A percentile compares a stretch with the other conserved stretches of the same genome.
phyloP scores from a whole-genome alignment of 2,888 invertebrate species.

The Ceratothoa steindachneri region DNA sequence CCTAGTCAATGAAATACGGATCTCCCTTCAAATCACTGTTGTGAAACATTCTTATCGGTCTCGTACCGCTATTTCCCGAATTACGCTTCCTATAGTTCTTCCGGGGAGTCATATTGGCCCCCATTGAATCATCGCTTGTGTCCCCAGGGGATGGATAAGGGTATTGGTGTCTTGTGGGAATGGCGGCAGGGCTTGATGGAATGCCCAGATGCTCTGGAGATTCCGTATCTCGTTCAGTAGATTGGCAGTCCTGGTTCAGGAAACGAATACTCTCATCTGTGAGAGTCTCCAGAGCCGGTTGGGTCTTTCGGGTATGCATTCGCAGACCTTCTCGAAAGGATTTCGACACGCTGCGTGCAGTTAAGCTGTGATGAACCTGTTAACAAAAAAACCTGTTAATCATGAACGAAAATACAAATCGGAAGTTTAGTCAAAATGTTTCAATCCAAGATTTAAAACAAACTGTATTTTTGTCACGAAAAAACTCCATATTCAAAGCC shows the following conservation, averaged over 20 bases:
- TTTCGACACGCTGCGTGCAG: slow-evolving; percentile 71
- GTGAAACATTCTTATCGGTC: not conserved
- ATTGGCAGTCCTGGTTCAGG: not conserved
- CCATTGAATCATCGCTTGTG: slow-evolving; percentile 21
- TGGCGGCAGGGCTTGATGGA: slow-evolving; percentile 34
- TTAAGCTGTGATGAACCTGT: slow-evolving; percentile 70
- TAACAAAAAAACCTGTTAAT: too few species aligned
- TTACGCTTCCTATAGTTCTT: not conserved
- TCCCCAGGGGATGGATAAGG: not conserved
- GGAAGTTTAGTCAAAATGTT: not conserved
- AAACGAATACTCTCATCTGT: not conserved
- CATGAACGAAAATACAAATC: not conserved
- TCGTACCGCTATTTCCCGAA: not conserved
- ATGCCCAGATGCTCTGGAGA: slow-evolving; percentile 46
- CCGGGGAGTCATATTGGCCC: not conserved
- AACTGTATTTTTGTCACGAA: not conserved
- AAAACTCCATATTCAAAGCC: too few species aligned
- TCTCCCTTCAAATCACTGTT: not conserved
- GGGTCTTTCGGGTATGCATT: not conserved
- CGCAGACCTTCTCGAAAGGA: slow-evolving; percentile 66
- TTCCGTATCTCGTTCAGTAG: not conserved
- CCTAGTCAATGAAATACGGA: not conserved
- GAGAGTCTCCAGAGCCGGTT: not conserved
- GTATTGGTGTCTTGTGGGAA: slow-evolving; percentile 14
- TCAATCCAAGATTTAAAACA: too few species aligned